phyloP scores from a whole-genome alignment of 2,797 vertebrate genomes.

The Hydrophis major region DNA sequence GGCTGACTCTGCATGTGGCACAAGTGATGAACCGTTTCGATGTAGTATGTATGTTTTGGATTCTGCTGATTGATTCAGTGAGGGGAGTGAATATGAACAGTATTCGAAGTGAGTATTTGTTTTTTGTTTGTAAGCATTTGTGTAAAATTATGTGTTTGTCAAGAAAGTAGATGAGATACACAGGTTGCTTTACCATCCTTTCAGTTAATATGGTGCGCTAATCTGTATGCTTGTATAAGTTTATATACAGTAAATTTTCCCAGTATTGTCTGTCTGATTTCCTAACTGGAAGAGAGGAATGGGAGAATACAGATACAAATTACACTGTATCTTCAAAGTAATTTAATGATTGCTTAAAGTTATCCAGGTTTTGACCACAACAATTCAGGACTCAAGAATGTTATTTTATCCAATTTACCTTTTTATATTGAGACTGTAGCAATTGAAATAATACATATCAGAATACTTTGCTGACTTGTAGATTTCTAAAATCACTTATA shows the following conservation, averaged over 20 bases:
- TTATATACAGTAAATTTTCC: background rate
- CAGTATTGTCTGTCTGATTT: background rate
- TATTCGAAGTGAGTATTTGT: background rate
- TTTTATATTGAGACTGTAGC: background rate
- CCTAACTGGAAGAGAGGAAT: background rate
- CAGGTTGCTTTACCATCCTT: background rate
- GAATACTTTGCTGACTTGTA: background rate
- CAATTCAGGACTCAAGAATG: slow-evolving; percentile 42
- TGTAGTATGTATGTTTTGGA: background rate
- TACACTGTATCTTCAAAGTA: background rate
- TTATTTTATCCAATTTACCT: slow-evolving; percentile 30
- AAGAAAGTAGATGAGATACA: background rate
- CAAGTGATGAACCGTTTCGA: background rate
- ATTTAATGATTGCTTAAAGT: background rate
- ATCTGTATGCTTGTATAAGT: background rate
- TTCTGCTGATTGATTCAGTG: background rate
- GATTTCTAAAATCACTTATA: background rate
- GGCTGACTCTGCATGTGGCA: background rate
- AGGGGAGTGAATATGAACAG: background rate
- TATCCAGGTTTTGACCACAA: background rate
- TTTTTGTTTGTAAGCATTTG: background rate
- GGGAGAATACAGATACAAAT: background rate
- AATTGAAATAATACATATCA: background rate
- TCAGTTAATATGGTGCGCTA: background rate
- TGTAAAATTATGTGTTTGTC: background rate